A percentile compares a stretch with the other conserved stretches of the same genome.
These are phyloP conservation scores for Rhagoletis zephyria DNA, from an alignment of 1,140 invertebrate species.

Conservation along the genomic window DNA sequence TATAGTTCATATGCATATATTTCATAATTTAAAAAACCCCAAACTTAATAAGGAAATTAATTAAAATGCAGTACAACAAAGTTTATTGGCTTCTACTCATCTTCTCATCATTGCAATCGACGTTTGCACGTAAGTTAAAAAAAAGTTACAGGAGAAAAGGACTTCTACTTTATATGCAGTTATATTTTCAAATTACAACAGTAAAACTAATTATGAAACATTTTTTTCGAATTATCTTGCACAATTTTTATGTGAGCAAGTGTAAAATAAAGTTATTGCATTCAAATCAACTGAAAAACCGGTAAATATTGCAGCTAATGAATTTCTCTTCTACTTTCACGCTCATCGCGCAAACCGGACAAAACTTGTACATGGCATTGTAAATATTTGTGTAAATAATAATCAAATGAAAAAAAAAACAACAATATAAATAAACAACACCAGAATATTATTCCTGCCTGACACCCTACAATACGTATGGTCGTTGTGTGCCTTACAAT, in stretches of 20 bases:
- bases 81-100: neutral
- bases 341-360: slow-evolving; percentile 13
- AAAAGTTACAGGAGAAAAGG: neutral
- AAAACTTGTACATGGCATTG: neutral
- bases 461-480: slow-evolving; percentile 22
- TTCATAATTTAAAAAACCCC: neutral
- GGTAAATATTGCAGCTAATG: slow-evolving; percentile 17
- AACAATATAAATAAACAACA: neutral
- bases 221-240: too few species aligned
- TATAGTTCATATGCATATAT: neutral
- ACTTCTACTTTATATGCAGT: too few species aligned
- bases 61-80: neutral
- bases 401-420: neutral
- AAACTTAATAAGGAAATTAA: neutral
- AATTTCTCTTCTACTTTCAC: slow-evolving; percentile 48
- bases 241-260: neutral
- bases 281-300: neutral
- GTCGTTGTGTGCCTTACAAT: neutral
- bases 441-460: slow-evolving; percentile 42
- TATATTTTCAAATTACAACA: too few species aligned
- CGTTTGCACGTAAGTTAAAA: slow-evolving; percentile 1
- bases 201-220: too few species aligned
- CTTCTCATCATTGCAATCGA: neutral
- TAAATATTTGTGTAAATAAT: neutral
- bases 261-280: neutral